Evolutionary conservation across 2,888 invertebrate genomes (phyloP).

Genomic region (Megastigmus dorsalis): DNA sequence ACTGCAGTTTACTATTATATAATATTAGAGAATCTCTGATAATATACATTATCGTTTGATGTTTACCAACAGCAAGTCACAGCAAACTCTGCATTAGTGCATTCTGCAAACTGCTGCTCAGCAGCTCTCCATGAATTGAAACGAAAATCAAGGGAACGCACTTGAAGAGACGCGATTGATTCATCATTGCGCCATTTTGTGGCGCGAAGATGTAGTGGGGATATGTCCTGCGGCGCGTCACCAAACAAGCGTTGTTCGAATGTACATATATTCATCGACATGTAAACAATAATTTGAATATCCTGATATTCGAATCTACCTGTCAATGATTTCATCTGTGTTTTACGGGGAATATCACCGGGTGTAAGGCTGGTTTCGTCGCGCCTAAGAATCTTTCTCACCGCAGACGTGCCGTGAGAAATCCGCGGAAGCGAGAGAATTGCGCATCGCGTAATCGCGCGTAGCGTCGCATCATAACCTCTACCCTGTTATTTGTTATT

Average conservation of each 20-base stretch:
- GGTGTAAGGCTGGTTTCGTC: background rate
- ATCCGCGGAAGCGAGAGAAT: background rate
- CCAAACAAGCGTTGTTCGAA: conserved; percentile 40
- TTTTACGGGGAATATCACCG: background rate
- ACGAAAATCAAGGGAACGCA: too few species aligned
- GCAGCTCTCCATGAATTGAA: too few species aligned
- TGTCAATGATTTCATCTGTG: background rate
- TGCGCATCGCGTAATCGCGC: background rate
- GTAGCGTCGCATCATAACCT: conserved; percentile 52
- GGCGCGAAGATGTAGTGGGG: conserved; percentile 39
- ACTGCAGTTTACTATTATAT: too few species aligned
- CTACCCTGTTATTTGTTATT: conserved; percentile 8
- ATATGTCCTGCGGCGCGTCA: conserved; percentile 36
- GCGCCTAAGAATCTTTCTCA: background rate
- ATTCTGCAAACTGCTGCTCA: too few species aligned
- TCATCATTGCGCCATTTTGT: conserved; percentile 47
- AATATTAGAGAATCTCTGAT: too few species aligned
- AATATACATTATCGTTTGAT: too few species aligned
- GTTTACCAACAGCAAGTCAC: too few species aligned
- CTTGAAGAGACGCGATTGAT: conserved; percentile 8
- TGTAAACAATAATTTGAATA: conserved; percentile 51
- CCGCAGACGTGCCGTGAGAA: background rate
- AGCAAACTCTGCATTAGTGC: too few species aligned
- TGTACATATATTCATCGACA: conserved; percentile 12
- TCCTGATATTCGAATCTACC: background rate